Evolutionary conservation across 2,797 vertebrate species (phyloP).

Genomic region (Coluber constrictor): DNA sequence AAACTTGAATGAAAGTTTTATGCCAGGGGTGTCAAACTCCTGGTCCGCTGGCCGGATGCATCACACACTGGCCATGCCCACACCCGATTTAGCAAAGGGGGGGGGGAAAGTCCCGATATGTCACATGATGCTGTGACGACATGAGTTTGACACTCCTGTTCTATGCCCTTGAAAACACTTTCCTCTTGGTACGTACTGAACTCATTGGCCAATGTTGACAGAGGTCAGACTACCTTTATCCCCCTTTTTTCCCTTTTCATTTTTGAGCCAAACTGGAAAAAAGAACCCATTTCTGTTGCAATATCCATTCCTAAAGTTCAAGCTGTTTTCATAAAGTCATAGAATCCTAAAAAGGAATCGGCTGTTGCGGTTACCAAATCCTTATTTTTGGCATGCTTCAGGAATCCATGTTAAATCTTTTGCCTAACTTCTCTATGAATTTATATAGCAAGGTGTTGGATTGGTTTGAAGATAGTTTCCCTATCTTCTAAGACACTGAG

Average conservation of each 20-base stretch:
- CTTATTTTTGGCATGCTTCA: neutral
- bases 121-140: too few species aligned
- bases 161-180: slow-evolving; percentile 30
- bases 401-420: neutral
- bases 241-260: slow-evolving; percentile 25
- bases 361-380: neutral
- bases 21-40: neutral
- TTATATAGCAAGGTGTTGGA: neutral
- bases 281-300: slow-evolving; percentile 15
- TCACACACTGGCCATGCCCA: too few species aligned
- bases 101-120: too few species aligned
- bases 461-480: neutral
- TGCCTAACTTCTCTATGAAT: neutral
- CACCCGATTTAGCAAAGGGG: too few species aligned
- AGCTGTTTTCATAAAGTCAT: slow-evolving; percentile 36
- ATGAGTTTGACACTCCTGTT: too few species aligned
- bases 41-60: too few species aligned
- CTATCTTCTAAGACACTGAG: too few species aligned
- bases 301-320: slow-evolving; percentile 44
- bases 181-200: slow-evolving; percentile 4
- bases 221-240: slow-evolving; percentile 46
- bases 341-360: neutral
- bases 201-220: slow-evolving; percentile 44
- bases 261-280: neutral
- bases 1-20: slow-evolving; percentile 6